phyloP scores from a whole-genome alignment of 2,113 vertebrate species.

The Trogon melanurus region DNA sequence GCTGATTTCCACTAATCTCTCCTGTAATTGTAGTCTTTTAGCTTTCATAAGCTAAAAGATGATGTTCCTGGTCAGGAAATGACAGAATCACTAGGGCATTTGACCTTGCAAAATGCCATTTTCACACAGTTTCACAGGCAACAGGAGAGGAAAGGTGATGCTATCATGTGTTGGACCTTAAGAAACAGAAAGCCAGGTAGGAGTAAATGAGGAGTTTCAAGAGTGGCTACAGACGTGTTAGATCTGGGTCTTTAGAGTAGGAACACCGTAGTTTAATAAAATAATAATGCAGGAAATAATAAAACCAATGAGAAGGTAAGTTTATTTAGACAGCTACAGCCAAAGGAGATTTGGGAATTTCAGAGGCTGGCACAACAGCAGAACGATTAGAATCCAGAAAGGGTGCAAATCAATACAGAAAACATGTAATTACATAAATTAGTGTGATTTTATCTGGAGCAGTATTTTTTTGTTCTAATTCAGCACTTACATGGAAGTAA shows the following conservation, averaged over 20 bases:
- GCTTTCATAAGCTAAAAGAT: background rate
- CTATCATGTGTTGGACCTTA: background rate
- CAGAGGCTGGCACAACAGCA: background rate
- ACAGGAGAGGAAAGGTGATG: background rate
- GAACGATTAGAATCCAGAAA: background rate
- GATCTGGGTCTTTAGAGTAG: background rate
- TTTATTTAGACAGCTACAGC: background rate
- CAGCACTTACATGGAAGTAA: background rate
- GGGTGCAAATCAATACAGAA: background rate
- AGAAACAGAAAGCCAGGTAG: background rate
- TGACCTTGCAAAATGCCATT: background rate
- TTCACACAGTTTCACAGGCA: background rate
- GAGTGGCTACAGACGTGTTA: background rate
- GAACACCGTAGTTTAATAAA: background rate
- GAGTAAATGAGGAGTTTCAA: background rate
- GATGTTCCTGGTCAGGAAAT: background rate
- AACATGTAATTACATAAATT: background rate
- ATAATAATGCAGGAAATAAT: background rate
- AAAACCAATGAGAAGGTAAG: background rate
- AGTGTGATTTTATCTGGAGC: background rate
- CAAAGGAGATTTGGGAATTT: background rate
- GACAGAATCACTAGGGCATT: background rate
- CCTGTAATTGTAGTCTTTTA: background rate
- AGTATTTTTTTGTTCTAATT: background rate
- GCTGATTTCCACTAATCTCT: background rate